These are phyloP conservation scores for Phrynocephalus guinanensis DNA, from an alignment of 2,797 vertebrate species.

Conservation along the genomic window DNA sequence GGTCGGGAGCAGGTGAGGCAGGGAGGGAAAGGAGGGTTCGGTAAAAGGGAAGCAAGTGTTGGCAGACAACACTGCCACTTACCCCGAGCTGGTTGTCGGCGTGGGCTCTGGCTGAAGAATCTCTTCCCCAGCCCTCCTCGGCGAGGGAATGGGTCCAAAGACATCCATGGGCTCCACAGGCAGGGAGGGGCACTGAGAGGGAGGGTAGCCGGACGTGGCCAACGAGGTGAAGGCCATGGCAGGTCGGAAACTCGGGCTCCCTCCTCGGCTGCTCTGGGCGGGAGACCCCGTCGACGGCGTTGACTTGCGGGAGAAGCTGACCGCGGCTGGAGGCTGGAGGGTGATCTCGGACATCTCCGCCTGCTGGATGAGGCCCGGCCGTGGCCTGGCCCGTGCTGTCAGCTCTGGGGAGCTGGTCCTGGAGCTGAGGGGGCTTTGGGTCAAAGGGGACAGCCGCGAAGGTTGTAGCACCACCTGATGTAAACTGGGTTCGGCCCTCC, in stretches of 20 bases:
- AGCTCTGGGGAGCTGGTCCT: constrained; percentile 96
- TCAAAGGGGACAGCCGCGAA: constrained; percentile 95
- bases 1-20: constrained; percentile 62
- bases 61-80: constrained; percentile 85
- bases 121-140: constrained; percentile 93
- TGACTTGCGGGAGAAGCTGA: constrained; percentile 94
- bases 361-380: constrained; percentile 92
- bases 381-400: constrained; percentile 91
- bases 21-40: constrained; percentile 40
- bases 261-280: constrained; percentile 87
- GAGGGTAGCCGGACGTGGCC: constrained; percentile 87
- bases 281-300: constrained; percentile 92
- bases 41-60: constrained; percentile 20
- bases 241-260: constrained; percentile 87
- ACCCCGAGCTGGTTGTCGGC: constrained; percentile 94
- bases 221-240: constrained; percentile 92
- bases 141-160: constrained; percentile 93
- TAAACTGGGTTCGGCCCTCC: constrained; percentile 94
- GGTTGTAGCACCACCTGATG: constrained; percentile 99
- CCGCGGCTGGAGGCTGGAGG: constrained; percentile 90
- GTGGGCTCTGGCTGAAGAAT: constrained; percentile 94
- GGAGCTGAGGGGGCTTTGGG: constrained; percentile 97
- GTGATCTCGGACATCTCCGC: constrained; percentile 93
- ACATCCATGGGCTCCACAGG: constrained; percentile 90
- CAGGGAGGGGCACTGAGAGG: constrained; percentile 87